phyloP scores from a whole-genome alignment of 1,140 invertebrate species.

The Hycleus cichorii region DNA sequence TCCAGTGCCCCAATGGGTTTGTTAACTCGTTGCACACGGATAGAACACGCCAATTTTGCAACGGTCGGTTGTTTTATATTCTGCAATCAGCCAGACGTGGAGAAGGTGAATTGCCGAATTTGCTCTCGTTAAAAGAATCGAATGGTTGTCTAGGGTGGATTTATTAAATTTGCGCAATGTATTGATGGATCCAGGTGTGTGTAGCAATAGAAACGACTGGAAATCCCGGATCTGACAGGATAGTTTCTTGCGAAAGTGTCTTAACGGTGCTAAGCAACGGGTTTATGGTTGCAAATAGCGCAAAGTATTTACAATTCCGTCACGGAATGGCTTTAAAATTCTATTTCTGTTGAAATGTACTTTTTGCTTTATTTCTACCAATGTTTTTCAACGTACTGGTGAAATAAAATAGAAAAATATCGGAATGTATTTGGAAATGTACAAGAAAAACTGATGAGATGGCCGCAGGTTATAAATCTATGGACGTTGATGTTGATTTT shows the following conservation, averaged over 20 bases:
- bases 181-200: background rate
- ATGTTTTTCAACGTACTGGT: background rate
- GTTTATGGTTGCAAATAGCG: conserved; percentile 2
- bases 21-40: conserved; percentile 11
- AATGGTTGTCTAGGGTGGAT: too few relatives aligned
- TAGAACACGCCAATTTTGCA: background rate
- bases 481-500: too few relatives aligned
- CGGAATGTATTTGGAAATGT: background rate
- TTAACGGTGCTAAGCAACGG: background rate
- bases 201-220: background rate
- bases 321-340: conserved; percentile 3
- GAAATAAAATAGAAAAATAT: background rate
- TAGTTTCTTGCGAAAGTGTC: background rate
- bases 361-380: too few relatives aligned
- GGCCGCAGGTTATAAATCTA: too few relatives aligned
- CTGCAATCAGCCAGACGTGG: conserved; percentile 4
- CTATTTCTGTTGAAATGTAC: background rate
- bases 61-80: background rate
- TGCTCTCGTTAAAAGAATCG: too few relatives aligned
- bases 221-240: background rate
- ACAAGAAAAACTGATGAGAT: too few relatives aligned
- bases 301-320: conserved; percentile 2
- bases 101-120: background rate
- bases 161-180: background rate
- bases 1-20: conserved; percentile 9